phyloP scores from a whole-genome alignment of 2,888 invertebrate species.

The Zootermopsis nevadensis region DNA sequence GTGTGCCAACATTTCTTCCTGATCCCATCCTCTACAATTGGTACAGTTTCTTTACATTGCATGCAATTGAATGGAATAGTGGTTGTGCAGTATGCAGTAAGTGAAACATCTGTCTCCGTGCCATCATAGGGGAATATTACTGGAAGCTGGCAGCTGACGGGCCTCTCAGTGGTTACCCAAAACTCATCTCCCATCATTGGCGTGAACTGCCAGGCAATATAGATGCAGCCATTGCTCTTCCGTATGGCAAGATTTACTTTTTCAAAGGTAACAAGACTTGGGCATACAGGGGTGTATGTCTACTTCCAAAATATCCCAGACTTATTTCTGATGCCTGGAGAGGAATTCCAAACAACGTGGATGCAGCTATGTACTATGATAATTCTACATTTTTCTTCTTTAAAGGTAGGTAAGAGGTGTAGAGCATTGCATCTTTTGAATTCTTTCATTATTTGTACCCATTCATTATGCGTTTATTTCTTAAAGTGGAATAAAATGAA shows the following conservation, averaged over 20 bases:
- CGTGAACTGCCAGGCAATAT: neutral
- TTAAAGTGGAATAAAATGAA: too few relatives aligned
- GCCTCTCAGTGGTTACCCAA: neutral
- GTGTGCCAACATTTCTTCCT: too few relatives aligned
- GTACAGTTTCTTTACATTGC: too few relatives aligned
- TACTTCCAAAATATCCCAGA: neutral
- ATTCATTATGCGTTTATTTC: too few relatives aligned
- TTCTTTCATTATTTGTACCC: neutral
- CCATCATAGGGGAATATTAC: neutral
- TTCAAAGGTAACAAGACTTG: slow-evolving; percentile 3
- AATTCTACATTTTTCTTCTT: neutral
- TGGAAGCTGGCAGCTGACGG: slow-evolving; percentile 24
- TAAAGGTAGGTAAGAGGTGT: slow-evolving; percentile 2
- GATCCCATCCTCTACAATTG: too few relatives aligned
- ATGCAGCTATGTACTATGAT: neutral
- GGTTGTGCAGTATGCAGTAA: too few relatives aligned
- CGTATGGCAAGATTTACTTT: slow-evolving; percentile 1
- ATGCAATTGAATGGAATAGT: too few relatives aligned
- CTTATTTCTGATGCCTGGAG: slow-evolving; percentile 7
- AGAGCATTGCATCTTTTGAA: neutral
- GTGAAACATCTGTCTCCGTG: neutral
- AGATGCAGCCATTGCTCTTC: slow-evolving; percentile 4
- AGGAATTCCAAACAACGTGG: slow-evolving; percentile 8
- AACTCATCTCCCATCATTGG: slow-evolving; percentile 18
- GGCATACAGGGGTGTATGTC: neutral